Conservation (phyloP, 2,113 vertebrate genomes). For the Heloderma charlesbogerti region DNA sequence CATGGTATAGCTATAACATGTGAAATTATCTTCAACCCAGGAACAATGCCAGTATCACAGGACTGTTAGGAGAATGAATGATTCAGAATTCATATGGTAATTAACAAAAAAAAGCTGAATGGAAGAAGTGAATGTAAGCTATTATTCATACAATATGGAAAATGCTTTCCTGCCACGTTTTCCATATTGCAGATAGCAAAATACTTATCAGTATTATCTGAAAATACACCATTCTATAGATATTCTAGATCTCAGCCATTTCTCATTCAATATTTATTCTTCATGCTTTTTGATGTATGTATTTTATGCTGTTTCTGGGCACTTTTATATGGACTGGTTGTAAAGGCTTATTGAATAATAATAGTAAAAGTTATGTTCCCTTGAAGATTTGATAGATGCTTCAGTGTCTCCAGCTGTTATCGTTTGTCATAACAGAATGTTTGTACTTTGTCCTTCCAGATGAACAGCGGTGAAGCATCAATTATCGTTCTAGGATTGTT, state of each 20-base stretch:
- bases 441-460: conserved; percentile 65
- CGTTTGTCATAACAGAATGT: conserved; percentile 61
- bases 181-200: conserved; percentile 11
- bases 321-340: conserved; percentile 57
- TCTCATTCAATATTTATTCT: conserved; percentile 64
- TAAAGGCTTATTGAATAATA: conserved; percentile 70
- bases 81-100: background rate
- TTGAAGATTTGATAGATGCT: conserved; percentile 56
- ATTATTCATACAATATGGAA: conserved; percentile 40
- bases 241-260: conserved; percentile 59
- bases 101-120: conserved; percentile 33
- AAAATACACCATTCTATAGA: conserved; percentile 45
- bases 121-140: conserved; percentile 19
- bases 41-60: background rate
- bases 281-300: conserved; percentile 52
- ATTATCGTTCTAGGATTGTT: conserved; percentile 57
- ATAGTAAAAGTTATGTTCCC: conserved; percentile 59
- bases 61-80: background rate
- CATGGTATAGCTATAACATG: background rate
- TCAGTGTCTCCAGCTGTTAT: conserved; percentile 52
- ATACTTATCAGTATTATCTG: conserved; percentile 46
- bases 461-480: conserved; percentile 51
- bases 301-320: conserved; percentile 51
- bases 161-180: conserved; percentile 44
- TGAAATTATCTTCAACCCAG: background rate